Conservation (phyloP, 2,113 vertebrate genomes). For the Sporophila hypoxantha region DNA sequence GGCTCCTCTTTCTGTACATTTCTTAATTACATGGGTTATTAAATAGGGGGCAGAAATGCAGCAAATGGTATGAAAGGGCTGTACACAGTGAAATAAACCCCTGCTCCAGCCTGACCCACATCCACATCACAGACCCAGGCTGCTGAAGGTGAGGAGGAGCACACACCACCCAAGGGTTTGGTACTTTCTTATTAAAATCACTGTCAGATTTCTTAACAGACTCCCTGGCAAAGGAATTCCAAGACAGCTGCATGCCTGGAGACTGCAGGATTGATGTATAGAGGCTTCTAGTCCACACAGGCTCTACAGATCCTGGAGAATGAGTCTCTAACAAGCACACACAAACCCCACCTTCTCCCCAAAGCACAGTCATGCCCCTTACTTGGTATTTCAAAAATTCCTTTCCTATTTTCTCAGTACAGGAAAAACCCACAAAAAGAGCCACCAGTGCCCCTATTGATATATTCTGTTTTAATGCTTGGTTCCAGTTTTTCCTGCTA, state of each 20-base stretch:
- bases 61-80: not conserved
- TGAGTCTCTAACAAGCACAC: not conserved
- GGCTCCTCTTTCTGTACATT: slow-evolving; percentile 7
- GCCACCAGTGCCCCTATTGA: not conserved
- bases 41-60: slow-evolving; percentile 29
- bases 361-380: not conserved
- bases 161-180: not conserved
- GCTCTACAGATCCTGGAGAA: not conserved
- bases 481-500: not conserved
- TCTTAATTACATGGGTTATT: slow-evolving; percentile 39
- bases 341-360: not conserved
- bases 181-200: not conserved
- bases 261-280: not conserved
- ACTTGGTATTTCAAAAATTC: not conserved
- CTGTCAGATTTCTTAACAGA: not conserved
- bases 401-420: not conserved
- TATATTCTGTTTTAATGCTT: not conserved
- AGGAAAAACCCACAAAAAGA: not conserved
- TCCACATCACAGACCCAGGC: not conserved
- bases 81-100: not conserved
- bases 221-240: not conserved
- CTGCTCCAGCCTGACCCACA: slow-evolving; percentile 1
- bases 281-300: not conserved
- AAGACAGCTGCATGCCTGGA: not conserved
- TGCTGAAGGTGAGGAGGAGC: not conserved